Percentiles rank a stretch among this genome's conserved stretches.
phyloP scores from a whole-genome alignment of 2,888 invertebrate genomes.

The Coremacera marginata region DNA sequence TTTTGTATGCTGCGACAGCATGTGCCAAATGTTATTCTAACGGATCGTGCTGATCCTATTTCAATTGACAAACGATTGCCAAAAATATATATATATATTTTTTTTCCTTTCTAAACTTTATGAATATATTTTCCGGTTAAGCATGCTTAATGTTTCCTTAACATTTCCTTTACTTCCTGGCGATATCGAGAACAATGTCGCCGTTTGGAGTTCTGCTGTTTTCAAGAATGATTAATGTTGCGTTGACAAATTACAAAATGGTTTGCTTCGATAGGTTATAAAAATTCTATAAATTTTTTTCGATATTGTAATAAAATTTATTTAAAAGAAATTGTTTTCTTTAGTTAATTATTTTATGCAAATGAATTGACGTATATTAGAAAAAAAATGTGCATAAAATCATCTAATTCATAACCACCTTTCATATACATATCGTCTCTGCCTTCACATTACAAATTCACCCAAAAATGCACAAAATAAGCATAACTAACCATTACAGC shows the following conservation, averaged over 20 bases:
- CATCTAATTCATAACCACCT: too few species aligned
- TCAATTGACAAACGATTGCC: conserved; percentile 7
- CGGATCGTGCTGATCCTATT: conserved; percentile 46
- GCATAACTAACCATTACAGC: not conserved
- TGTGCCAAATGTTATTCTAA: conserved; percentile 57
- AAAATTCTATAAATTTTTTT: not conserved
- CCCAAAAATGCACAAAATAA: not conserved
- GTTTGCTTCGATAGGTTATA: not conserved
- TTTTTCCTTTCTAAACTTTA: conserved; percentile 40
- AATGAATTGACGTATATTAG: too few species aligned
- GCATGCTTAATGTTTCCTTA: not conserved
- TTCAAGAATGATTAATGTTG: conserved; percentile 39
- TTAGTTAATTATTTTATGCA: too few species aligned
- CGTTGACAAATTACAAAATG: conserved; percentile 27
- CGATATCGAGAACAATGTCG: not conserved
- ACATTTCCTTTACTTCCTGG: conserved; percentile 11
- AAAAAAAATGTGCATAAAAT: too few species aligned
- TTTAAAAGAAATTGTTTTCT: too few species aligned
- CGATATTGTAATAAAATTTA: not conserved
- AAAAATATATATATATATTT: not conserved
- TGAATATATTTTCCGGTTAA: conserved; percentile 43
- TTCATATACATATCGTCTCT: too few species aligned
- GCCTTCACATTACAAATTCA: not conserved
- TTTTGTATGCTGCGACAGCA: conserved; percentile 34
- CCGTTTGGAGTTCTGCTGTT: not conserved